Evolutionary conservation across 2,888 invertebrate species (phyloP).

Genomic region (Ochropleura plecta): DNA sequence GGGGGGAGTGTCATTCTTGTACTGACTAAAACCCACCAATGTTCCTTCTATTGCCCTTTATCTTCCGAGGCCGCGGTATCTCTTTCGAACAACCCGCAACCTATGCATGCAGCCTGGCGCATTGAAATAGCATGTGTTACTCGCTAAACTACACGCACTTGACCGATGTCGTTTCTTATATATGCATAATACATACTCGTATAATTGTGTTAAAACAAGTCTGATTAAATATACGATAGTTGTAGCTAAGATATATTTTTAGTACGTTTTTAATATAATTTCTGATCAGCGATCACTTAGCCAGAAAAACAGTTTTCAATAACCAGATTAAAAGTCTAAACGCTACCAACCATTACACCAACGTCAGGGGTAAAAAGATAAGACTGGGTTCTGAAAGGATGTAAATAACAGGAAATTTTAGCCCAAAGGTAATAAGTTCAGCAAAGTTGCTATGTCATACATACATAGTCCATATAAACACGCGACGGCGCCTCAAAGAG

Average conservation of each 20-base stretch:
- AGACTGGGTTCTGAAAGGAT: background rate
- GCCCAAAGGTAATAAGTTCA: background rate
- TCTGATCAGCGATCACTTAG: background rate
- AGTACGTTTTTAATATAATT: background rate
- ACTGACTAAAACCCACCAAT: too few relatives aligned
- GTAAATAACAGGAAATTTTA: background rate
- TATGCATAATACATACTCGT: background rate
- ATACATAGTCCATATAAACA: too few relatives aligned
- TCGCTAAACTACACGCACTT: conserved; percentile 13
- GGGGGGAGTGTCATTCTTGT: too few relatives aligned
- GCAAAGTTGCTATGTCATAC: conserved; percentile 17
- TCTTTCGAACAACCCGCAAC: too few relatives aligned
- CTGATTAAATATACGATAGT: background rate
- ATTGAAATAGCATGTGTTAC: conserved; percentile 20
- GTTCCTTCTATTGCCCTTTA: too few relatives aligned
- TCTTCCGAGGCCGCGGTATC: too few relatives aligned
- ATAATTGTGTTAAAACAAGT: background rate
- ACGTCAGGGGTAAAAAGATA: conserved; percentile 2
- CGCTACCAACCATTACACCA: background rate
- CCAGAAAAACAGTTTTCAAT: background rate
- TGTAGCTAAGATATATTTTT: background rate
- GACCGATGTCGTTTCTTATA: conserved; percentile 6
- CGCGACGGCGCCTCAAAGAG: too few relatives aligned
- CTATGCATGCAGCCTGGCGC: background rate
- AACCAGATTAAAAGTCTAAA: background rate